A percentile compares a stretch with the other conserved stretches of the same genome.
Conservation (phyloP, 2,113 vertebrate genomes). For the Salvelinus fontinalis region DNA sequence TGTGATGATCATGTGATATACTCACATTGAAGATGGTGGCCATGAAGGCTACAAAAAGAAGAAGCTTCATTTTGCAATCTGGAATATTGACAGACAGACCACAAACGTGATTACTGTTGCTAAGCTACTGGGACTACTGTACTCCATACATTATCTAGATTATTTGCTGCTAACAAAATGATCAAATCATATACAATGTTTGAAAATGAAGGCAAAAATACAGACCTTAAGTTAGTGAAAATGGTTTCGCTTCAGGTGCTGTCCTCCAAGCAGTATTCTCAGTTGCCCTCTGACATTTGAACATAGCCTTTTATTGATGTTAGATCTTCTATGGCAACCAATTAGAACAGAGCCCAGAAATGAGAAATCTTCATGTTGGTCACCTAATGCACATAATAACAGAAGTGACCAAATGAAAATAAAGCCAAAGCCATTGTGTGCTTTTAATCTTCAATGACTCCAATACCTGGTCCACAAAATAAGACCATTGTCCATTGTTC, state of each 20-base stretch:
- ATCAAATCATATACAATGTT: too few species aligned
- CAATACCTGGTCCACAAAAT: neutral
- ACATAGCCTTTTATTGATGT: conserved; percentile 1
- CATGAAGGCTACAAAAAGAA: conserved; percentile 43
- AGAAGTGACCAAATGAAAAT: neutral
- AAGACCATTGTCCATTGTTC: neutral
- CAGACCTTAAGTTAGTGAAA: neutral
- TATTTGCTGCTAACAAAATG: too few species aligned
- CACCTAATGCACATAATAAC: conserved; percentile 2
- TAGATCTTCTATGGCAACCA: neutral
- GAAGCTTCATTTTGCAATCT: conserved; percentile 56
- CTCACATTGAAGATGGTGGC: conserved; percentile 52
- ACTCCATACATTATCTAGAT: too few species aligned
- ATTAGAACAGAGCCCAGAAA: neutral
- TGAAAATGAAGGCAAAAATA: neutral
- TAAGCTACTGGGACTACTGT: neutral
- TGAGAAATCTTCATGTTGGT: neutral
- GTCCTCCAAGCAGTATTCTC: neutral
- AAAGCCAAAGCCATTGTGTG: neutral
- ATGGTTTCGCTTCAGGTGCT: neutral
- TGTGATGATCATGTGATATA: neutral
- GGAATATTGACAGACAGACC: conserved; percentile 3
- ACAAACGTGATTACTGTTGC: neutral
- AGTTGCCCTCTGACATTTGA: neutral
- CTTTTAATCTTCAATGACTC: neutral